These are phyloP conservation scores for Catajapyx aquilonaris DNA, from an alignment of 1,140 invertebrate genomes.

Conservation along the genomic window DNA sequence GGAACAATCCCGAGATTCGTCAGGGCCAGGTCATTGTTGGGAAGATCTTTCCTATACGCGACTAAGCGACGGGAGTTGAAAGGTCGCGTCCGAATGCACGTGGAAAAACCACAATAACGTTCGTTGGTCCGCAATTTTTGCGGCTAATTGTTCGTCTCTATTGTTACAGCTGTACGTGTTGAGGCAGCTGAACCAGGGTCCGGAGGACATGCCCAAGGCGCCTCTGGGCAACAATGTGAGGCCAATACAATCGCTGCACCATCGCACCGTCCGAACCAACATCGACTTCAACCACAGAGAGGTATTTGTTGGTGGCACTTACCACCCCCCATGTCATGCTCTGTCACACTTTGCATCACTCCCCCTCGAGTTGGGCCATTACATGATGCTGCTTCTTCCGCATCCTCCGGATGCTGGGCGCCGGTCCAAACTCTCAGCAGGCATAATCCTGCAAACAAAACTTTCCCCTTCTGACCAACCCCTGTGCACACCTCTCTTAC, in stretches of 20 bases:
- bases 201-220: constrained; percentile 58
- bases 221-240: constrained; percentile 85
- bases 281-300: constrained; percentile 68
- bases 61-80: too few relatives aligned
- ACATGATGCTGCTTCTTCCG: background rate
- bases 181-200: constrained; percentile 67
- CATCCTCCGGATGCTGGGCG: background rate
- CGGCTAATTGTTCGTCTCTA: too few relatives aligned
- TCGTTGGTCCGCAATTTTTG: too few relatives aligned
- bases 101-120: too few relatives aligned
- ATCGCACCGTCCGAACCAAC: constrained; percentile 84
- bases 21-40: too few relatives aligned
- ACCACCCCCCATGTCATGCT: background rate
- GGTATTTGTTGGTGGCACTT: constrained; percentile 20
- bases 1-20: too few relatives aligned
- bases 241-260: constrained; percentile 68
- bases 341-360: background rate
- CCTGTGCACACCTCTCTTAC: background rate
- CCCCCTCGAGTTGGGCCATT: background rate
- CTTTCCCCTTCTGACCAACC: background rate
- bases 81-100: too few relatives aligned
- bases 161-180: constrained; percentile 54
- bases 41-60: too few relatives aligned
- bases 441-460: background rate
- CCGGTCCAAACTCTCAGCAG: background rate